Base-by-base conservation (phyloP, 2,113 vertebrate genomes). In the Pavo muticus region DNA sequence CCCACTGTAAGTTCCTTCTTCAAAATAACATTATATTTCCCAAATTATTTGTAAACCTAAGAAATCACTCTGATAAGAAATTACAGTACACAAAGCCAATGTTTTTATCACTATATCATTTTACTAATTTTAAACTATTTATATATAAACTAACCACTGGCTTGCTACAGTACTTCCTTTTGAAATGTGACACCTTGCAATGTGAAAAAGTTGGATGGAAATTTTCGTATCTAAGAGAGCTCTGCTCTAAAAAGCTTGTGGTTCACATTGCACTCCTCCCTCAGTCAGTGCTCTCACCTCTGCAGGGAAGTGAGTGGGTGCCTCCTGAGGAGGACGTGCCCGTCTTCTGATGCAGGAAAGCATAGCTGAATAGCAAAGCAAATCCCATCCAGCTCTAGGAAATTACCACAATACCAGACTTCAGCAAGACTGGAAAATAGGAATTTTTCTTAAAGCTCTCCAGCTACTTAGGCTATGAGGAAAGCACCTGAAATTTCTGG, bases 81-180 rank as follows among this genome's bases (percentile, higher is more conserved):
- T 35, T 70, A 61, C 3, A 3, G 76, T 50, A 75, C 32, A 44
- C 52, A 79, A 86, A 95, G 91, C 83, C 92, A 91, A 86, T 39
- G 63, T 56, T 88, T 95, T 90, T 64, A 91, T 93, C 90, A 71
- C 68, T 76, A 1, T 56, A 91, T 94, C 72, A 68, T 81, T 96
- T 91, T 60, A 78, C 73, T 96, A 88, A 95, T 96, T 95, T 95
- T 80, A 73, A 59, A 95, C 52, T 69, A 90, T 96, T 93, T 54
- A 69, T 6, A 64, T 75, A 64, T 75, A 88, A 90, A 88, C 80
- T 90, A 96, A 90, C 50, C 72, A 69, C 65, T 63, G 65, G 59
- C 48, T 94, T 72, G 79, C 83, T 59, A 67, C 25, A 57, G 12
- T 21, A 30, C 72, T 86, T 69, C 65, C 76, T 93, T 95, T 91